A percentile compares a stretch with the other conserved stretches of the same genome.
Evolutionary conservation across 2,113 vertebrate genomes (phyloP).

Genomic region (Vombatus ursinus): DNA sequence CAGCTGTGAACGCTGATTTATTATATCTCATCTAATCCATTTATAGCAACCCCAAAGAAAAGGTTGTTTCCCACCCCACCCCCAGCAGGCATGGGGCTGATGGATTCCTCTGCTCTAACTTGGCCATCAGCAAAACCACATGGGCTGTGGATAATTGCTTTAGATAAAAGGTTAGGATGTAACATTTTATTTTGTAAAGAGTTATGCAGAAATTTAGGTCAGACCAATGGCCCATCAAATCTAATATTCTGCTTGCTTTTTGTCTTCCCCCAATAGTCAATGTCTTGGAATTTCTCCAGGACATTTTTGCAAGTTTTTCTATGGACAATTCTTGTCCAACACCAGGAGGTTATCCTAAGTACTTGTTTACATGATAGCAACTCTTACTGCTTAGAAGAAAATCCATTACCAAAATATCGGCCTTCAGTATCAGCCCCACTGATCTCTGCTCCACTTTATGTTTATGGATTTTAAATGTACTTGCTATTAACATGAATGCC

Average conservation of each 20-base stretch:
- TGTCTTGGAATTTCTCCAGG: conserved; percentile 21
- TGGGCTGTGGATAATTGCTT: conserved; percentile 50
- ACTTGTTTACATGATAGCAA: neutral
- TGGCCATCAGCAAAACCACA: conserved; percentile 61
- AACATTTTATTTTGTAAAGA: conserved; percentile 37
- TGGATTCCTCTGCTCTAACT: conserved; percentile 38
- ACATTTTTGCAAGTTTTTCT: neutral
- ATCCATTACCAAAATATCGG: conserved; percentile 49
- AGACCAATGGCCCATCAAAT: conserved; percentile 14
- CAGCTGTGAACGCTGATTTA: conserved; percentile 20
- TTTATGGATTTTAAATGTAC: conserved; percentile 58
- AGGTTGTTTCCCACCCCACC: neutral
- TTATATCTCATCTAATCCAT: conserved; percentile 13
- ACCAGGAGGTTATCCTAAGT: neutral
- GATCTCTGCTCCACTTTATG: conserved; percentile 52
- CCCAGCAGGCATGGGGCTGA: neutral
- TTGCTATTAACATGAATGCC: neutral
- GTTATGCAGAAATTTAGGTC: conserved; percentile 59
- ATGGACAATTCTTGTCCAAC: conserved; percentile 15
- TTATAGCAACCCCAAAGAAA: neutral
- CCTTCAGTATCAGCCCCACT: conserved; percentile 12
- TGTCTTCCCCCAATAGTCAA: conserved; percentile 18
- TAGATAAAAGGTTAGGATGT: conserved; percentile 37
- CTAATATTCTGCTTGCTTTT: neutral
- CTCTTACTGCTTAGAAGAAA: conserved; percentile 50